Base-by-base conservation (phyloP, 2,888 invertebrate genomes). In the Diaperis boleti region DNA sequence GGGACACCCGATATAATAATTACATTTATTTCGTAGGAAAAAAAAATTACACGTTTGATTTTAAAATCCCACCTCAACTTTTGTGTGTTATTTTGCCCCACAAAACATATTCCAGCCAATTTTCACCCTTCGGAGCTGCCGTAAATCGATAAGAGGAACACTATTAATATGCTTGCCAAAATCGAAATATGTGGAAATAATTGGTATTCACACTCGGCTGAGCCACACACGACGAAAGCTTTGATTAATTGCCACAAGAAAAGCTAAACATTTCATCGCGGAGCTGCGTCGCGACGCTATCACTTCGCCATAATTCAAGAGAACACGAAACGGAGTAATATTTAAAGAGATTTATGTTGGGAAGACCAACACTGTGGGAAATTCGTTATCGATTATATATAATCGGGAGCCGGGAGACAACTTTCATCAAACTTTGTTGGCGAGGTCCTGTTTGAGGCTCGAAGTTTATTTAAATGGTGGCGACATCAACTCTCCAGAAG, bases 401-500 rank as follows among this genome's bases (percentile, higher is more conserved):
- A n/a, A n/a, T n/a, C n/a, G n/a, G n/a, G n/a, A n/a, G n/a, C n/a
- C n/a, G n/a, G n/a, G n/a, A n/a, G n/a, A n/a, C 26, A 26, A 26
- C 26, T 26, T 26, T 2, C 26, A 5, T 26, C 26, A 26, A 26
- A 26, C 8, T 26, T 26, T 26, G 8, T 6, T 26, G 26, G 8
- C 6, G 26, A 26, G 26, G 26, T 26, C 26, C 26, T 26, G 26
- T 26, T 8, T 6, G 26, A 26, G 26, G n/a, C 39, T 35, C 11
- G 14, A 35, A 54, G 54, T 11, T 14, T 54, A 37, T 54, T 54
- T 54, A 18, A 41, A 54, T 39, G 54, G 33, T 20, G 17, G 39
- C 14, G 35, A 20, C 29, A 13, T 35, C 35, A 35, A 35, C 26
- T 26, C 26, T 26, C 8, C 8, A 26, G 26, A 26, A 26, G 11